These are phyloP conservation scores for Ichneumon xanthorius DNA, from an alignment of 2,888 invertebrate species.

Conservation along the genomic window DNA sequence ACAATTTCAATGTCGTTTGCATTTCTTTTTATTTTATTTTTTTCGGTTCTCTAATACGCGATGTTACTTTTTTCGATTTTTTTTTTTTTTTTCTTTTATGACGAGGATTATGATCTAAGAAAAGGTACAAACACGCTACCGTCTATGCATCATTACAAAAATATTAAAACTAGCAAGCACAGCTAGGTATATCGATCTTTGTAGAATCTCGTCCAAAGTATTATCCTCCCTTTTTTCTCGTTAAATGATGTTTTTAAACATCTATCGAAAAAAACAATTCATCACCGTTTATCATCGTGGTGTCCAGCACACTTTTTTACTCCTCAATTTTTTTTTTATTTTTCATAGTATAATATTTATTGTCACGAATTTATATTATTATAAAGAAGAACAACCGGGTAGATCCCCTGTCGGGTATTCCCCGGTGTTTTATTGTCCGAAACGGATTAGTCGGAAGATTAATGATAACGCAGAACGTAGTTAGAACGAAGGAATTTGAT, in stretches of 20 bases:
- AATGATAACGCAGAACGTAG: constrained; percentile 47
- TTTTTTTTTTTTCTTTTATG: constrained; percentile 32
- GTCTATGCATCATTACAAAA: constrained; percentile 84
- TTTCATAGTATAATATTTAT: constrained; percentile 59
- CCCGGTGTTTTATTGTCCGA: constrained; percentile 58
- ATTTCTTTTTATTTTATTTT: not conserved
- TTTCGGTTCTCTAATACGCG: constrained; percentile 30
- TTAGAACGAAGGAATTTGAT: constrained; percentile 59
- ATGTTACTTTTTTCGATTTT: constrained; percentile 22
- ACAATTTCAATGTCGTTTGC: constrained; percentile 32
- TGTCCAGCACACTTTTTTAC: constrained; percentile 62
- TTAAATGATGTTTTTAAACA: constrained; percentile 16
- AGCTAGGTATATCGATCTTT: constrained; percentile 76
- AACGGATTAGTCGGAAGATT: constrained; percentile 61
- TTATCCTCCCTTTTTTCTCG: constrained; percentile 47
- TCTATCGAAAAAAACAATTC: constrained; percentile 38
- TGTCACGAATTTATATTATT: constrained; percentile 61
- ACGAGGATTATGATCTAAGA: constrained; percentile 56
- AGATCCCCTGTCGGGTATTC: not conserved
- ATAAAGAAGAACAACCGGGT: constrained; percentile 18
- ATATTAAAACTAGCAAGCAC: constrained; percentile 85
- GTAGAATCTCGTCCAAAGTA: constrained; percentile 57
- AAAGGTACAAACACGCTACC: constrained; percentile 81
- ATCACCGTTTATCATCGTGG: constrained; percentile 42
- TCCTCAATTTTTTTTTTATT: constrained; percentile 28